Conservation (phyloP, 2,113 vertebrate species). For the Saccopteryx leptura region DNA sequence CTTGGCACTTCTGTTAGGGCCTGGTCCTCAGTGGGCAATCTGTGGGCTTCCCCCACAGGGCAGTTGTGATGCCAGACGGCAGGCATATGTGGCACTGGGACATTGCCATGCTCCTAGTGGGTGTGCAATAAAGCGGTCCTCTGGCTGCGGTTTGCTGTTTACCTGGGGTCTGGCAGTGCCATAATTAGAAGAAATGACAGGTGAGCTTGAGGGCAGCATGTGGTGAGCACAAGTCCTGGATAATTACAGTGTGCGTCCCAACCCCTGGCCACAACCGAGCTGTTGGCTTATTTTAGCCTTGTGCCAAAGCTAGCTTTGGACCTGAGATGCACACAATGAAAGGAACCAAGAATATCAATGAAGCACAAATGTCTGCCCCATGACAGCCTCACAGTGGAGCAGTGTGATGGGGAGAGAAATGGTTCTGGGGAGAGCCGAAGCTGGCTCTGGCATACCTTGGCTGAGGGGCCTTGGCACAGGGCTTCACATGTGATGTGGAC, state of each 20-base stretch:
- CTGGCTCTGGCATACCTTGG: neutral
- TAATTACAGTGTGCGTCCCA: neutral
- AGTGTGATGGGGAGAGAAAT: neutral
- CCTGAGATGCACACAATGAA: neutral
- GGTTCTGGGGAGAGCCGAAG: neutral
- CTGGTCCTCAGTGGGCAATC: neutral
- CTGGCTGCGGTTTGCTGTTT: constrained; percentile 50
- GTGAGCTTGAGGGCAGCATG: constrained; percentile 50
- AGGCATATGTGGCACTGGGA: neutral
- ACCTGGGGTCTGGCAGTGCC: constrained; percentile 21
- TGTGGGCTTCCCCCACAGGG: neutral
- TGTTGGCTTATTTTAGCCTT: constrained; percentile 67
- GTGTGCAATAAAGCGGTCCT: neutral
- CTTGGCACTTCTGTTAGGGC: neutral
- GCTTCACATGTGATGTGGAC: neutral
- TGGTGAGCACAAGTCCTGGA: constrained; percentile 38
- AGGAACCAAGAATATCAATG: neutral
- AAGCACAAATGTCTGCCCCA: neutral
- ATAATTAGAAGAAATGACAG: constrained; percentile 72
- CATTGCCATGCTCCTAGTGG: neutral
- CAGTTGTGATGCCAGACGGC: neutral
- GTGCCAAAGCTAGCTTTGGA: constrained; percentile 36
- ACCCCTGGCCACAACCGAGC: neutral
- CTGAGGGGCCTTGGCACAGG: rapidly evolving
- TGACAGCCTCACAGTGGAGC: rapidly evolving